phyloP scores from a whole-genome alignment of 2,797 vertebrate species.

The Eupleurogrammus muticus region DNA sequence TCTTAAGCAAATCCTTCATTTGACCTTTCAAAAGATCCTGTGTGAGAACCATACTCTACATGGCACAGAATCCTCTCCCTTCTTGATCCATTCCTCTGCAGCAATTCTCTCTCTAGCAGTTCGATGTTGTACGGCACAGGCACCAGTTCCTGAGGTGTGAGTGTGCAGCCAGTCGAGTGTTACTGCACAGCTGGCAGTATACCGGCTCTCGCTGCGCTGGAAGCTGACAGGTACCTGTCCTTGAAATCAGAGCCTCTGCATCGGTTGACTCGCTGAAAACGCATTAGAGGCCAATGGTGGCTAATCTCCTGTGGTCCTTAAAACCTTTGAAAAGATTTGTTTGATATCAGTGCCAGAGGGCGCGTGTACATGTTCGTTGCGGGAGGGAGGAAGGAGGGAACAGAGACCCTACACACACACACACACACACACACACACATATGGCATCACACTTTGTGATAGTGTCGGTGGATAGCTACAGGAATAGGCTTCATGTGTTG shows the following conservation, averaged over 20 bases:
- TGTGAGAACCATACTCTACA: neutral
- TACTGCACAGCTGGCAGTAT: conserved; percentile 46
- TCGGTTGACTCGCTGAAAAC: conserved; percentile 64
- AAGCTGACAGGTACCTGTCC: conserved; percentile 62
- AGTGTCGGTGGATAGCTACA: conserved; percentile 25
- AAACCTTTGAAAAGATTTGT: conserved; percentile 72
- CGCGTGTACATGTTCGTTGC: conserved; percentile 20
- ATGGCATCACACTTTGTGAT: conserved; percentile 13
- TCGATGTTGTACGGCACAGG: conserved; percentile 8
- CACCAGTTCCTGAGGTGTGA: conserved; percentile 25
- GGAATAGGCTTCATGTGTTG: conserved; percentile 11
- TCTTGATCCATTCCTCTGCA: neutral
- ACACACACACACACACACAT: neutral
- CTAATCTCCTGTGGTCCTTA: conserved; percentile 64
- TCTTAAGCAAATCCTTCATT: conserved; percentile 1
- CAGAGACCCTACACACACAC: conserved; percentile 4
- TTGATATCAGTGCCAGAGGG: conserved; percentile 69
- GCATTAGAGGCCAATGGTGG: conserved; percentile 61
- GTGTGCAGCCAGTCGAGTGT: conserved; percentile 41
- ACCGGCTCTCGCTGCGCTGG: conserved; percentile 60
- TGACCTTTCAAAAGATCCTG: neutral
- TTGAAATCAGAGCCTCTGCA: conserved; percentile 65
- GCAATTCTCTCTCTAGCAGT: conserved; percentile 3
- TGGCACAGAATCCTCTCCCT: neutral
- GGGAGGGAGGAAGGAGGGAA: conserved; percentile 2